A percentile compares a stretch with the other conserved stretches of the same genome.
Conservation (phyloP, 2,797 vertebrate genomes). For the Picus viridis region DNA sequence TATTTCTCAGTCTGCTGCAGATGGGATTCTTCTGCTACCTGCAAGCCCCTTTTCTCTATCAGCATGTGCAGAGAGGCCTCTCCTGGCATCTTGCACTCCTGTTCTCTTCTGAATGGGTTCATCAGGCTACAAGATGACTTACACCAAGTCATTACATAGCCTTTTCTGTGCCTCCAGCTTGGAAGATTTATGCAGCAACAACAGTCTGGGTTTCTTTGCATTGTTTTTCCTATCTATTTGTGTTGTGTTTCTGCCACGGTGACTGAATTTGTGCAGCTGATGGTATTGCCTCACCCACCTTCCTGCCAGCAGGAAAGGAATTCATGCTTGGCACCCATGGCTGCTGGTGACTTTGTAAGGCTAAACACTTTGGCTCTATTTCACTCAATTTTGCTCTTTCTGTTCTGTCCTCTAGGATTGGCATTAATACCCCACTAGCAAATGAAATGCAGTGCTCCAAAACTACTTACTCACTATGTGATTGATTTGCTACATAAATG, state of each 20-base stretch:
- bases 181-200: conserved; percentile 33
- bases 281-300: conserved; percentile 42
- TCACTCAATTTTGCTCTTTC: conserved; percentile 50
- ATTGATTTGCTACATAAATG: conserved; percentile 39
- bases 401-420: conserved; percentile 29
- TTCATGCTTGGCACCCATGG: conserved; percentile 53
- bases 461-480: conserved; percentile 20
- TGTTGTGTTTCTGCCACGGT: conserved; percentile 54
- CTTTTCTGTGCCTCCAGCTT: conserved; percentile 12
- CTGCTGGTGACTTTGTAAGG: conserved; percentile 49
- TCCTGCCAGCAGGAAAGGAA: conserved; percentile 59
- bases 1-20: neutral
- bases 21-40: neutral
- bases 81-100: neutral
- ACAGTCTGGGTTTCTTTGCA: conserved; percentile 28
- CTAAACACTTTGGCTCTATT: conserved; percentile 56
- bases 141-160: conserved; percentile 29
- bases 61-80: neutral
- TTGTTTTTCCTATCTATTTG: conserved; percentile 41
- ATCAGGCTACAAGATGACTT: conserved; percentile 29
- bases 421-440: conserved; percentile 36
- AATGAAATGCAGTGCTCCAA: conserved; percentile 34
- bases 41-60: neutral
- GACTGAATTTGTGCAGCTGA: conserved; percentile 62
- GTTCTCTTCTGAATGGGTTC: neutral